Percentiles rank a stretch among this genome's conserved stretches.
Conservation (phyloP, 2,113 vertebrate species). For the Paracanthobrama guichenoti region DNA sequence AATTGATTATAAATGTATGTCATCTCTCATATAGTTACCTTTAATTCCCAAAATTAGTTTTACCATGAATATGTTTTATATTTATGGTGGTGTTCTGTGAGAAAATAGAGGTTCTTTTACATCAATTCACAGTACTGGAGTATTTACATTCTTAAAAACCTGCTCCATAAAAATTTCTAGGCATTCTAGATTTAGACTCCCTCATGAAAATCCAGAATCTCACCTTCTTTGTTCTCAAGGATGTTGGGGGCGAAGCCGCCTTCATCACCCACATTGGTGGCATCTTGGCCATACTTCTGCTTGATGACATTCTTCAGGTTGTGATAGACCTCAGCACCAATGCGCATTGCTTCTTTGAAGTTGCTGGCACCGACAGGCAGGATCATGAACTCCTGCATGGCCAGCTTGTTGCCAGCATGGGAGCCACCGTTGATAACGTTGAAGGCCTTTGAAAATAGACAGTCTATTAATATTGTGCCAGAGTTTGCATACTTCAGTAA, state of each 20-base stretch:
- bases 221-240: slow-evolving; percentile 97
- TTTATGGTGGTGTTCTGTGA: background rate
- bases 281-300: slow-evolving; percentile 94
- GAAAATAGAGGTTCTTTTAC: too few species aligned
- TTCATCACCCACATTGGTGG: slow-evolving; percentile 95
- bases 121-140: background rate
- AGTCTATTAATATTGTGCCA: slow-evolving; percentile 38
- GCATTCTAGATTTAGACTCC: background rate
- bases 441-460: slow-evolving; percentile 81
- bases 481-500: background rate
- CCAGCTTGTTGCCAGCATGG: slow-evolving; percentile 95
- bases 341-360: slow-evolving; percentile 94
- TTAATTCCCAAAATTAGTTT: background rate
- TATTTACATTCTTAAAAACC: background rate
- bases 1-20: background rate
- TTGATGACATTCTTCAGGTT: slow-evolving; percentile 98
- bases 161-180: background rate
- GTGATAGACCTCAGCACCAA: slow-evolving; percentile 96
- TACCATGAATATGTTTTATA: background rate
- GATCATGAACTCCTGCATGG: slow-evolving; percentile 99
- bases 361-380: slow-evolving; percentile 87
- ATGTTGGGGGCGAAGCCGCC: slow-evolving; percentile 98
- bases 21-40: background rate
- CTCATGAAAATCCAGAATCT: slow-evolving; percentile 11
- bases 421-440: slow-evolving; percentile 98